A percentile compares a stretch with the other conserved stretches of the same genome.
Evolutionary conservation across 2,888 invertebrate species (phyloP).

Genomic region (Sphaerophoria taeniata): DNA sequence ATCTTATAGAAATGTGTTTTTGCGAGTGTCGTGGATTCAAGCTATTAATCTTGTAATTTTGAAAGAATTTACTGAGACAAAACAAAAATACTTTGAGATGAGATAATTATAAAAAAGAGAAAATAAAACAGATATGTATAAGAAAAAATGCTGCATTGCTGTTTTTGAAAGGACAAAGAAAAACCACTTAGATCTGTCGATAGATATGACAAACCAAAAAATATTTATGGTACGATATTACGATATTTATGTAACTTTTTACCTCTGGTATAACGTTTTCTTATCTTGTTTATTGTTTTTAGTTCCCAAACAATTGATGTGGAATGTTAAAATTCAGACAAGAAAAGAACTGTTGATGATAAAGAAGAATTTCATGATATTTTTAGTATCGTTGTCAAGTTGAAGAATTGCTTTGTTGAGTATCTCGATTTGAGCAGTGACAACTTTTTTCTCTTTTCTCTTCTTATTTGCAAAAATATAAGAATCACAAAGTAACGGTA

Average conservation of each 20-base stretch:
- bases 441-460: too few relatives aligned
- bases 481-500: too few relatives aligned
- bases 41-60: constrained; percentile 29
- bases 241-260: background rate
- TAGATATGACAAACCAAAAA: background rate
- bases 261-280: background rate
- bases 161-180: background rate
- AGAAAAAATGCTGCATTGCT: background rate
- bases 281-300: background rate
- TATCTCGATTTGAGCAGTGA: too few relatives aligned
- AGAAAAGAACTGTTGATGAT: too few relatives aligned
- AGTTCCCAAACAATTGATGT: background rate
- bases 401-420: too few relatives aligned
- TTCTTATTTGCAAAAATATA: too few relatives aligned
- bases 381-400: too few relatives aligned
- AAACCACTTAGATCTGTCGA: background rate
- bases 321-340: background rate
- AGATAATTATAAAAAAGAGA: background rate
- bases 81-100: background rate
- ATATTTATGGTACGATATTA: background rate
- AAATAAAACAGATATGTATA: background rate
- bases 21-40: constrained; percentile 6
- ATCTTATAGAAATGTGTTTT: background rate
- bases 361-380: too few relatives aligned
- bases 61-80: constrained; percentile 20